Percentiles rank a stretch among this genome's conserved stretches.
Evolutionary conservation across 2,113 vertebrate species (phyloP).

Genomic region (Rattus rattus): DNA sequence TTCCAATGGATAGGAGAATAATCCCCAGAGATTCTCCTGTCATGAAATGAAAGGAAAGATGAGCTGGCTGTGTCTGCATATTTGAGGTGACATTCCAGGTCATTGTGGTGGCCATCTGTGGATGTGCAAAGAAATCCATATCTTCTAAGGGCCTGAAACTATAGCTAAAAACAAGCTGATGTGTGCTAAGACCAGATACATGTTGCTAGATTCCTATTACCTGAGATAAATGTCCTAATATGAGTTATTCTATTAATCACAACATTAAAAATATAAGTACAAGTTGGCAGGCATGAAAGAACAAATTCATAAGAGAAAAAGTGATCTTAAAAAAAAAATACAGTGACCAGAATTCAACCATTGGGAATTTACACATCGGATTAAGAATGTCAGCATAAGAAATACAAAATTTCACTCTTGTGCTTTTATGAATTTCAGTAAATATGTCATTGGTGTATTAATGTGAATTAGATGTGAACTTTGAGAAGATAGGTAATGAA

Average conservation of each 20-base stretch:
- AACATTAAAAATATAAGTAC: constrained; percentile 76
- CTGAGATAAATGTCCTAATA: constrained; percentile 58
- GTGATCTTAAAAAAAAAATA: constrained; percentile 26
- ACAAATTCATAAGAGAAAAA: constrained; percentile 57
- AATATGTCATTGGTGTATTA: constrained; percentile 30
- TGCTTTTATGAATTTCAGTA: constrained; percentile 40
- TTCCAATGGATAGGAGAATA: constrained; percentile 82
- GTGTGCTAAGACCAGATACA: constrained; percentile 71
- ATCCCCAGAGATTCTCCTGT: constrained; percentile 85
- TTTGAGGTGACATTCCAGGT: constrained; percentile 83
- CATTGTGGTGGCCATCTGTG: constrained; percentile 77
- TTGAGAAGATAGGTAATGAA: background rate
- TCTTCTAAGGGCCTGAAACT: constrained; percentile 72
- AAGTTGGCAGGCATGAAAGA: constrained; percentile 65
- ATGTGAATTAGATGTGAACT: background rate
- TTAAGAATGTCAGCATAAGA: constrained; percentile 45
- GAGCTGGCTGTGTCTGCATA: constrained; percentile 86
- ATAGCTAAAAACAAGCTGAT: constrained; percentile 69
- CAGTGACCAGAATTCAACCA: constrained; percentile 71
- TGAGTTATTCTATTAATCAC: constrained; percentile 69
- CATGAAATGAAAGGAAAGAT: constrained; percentile 89
- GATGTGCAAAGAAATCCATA: constrained; percentile 75
- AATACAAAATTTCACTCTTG: constrained; percentile 54
- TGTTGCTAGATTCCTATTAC: constrained; percentile 61
- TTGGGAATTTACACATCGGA: constrained; percentile 71